Conservation (phyloP, 2,888 invertebrate genomes). For the Orthosia cruda region DNA sequence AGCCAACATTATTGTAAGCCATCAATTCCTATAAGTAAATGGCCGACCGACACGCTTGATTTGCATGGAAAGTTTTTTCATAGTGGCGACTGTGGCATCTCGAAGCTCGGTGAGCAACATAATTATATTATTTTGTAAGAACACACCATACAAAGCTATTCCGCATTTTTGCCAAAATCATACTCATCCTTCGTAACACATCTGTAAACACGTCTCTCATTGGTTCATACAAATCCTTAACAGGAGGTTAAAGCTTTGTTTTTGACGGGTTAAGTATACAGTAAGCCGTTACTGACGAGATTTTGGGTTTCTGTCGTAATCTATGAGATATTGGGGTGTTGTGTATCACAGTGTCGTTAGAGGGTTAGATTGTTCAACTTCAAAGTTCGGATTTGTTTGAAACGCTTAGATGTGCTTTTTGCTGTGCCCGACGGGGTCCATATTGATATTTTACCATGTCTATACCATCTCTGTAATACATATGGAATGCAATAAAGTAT, state of each 20-base stretch:
- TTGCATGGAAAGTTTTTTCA: no score
- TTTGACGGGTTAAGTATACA: conserved; percentile 48
- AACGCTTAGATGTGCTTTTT: neutral
- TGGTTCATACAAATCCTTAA: conserved; percentile 29
- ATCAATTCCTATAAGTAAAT: no score
- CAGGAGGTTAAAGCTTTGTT: conserved; percentile 1
- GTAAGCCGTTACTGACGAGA: conserved; percentile 58
- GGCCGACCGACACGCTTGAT: no score
- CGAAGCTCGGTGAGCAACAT: no score
- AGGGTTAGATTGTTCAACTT: conserved; percentile 15
- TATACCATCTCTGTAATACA: no score
- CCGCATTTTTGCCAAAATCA: neutral
- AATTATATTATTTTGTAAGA: no score
- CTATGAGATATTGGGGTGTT: conserved; percentile 36
- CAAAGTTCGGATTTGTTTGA: neutral
- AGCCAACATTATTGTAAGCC: no score
- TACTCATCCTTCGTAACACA: neutral
- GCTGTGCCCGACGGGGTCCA: no score
- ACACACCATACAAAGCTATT: neutral
- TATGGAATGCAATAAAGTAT: no score
- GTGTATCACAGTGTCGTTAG: conserved; percentile 14
- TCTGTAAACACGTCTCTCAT: neutral
- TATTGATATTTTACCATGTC: no score
- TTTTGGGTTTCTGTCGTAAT: conserved; percentile 57
- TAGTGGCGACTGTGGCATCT: no score